Conservation (phyloP, 2,888 invertebrate species). For the Cephus rjabovi region DNA sequence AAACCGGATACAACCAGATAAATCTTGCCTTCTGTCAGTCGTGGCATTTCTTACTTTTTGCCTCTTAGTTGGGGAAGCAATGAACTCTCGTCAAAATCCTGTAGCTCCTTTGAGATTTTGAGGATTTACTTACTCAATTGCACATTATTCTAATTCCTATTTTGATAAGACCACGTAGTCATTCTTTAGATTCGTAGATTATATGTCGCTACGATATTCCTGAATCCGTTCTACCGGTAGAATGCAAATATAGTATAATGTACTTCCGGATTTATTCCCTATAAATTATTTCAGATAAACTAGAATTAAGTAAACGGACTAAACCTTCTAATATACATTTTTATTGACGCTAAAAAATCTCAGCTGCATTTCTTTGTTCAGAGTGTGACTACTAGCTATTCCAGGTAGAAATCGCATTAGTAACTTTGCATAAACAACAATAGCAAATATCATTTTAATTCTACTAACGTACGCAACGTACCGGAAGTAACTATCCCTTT, state of each 20-base stretch:
- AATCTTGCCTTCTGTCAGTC: conserved; percentile 23
- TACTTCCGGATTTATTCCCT: no score
- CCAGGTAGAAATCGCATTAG: neutral
- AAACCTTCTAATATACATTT: no score
- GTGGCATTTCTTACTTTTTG: neutral
- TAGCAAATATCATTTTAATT: neutral
- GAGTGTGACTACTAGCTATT: neutral
- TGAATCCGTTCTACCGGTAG: no score
- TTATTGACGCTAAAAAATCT: neutral
- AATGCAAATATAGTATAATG: no score
- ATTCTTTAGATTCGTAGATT: no score
- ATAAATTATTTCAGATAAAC: no score
- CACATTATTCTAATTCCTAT: neutral
- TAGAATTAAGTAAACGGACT: no score
- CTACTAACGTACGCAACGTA: neutral
- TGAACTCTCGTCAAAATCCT: neutral
- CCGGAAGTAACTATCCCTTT: neutral
- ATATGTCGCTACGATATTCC: no score
- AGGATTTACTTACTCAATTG: neutral
- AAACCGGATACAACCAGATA: conserved; percentile 51
- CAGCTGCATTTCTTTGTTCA: neutral
- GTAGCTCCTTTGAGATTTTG: neutral
- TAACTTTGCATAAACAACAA: neutral
- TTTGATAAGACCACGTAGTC: neutral
- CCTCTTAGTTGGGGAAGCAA: neutral